Conservation (phyloP, 2,888 invertebrate species). For the Leistus spinibarbis region DNA sequence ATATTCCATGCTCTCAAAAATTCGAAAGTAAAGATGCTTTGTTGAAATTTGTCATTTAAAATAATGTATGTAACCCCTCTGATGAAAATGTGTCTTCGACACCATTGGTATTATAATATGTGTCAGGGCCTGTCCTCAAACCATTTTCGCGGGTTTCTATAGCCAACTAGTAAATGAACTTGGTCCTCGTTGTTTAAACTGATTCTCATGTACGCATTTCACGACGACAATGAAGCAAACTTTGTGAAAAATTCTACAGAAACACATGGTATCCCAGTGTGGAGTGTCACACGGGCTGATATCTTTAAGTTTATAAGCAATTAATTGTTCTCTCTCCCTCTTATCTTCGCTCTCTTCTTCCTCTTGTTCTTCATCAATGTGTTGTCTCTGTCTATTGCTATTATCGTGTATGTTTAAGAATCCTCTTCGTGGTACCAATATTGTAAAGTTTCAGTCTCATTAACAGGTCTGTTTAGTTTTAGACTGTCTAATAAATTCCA, state of each 20-base stretch:
- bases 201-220: conserved; percentile 13
- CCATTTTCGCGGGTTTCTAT: neutral
- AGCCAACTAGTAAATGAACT: neutral
- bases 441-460: neutral
- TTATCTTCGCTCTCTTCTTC: neutral
- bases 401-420: neutral
- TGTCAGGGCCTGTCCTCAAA: neutral
- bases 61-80: neutral
- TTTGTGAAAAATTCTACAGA: conserved; percentile 4
- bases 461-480: neutral
- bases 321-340: neutral
- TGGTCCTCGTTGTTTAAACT: conserved; percentile 1
- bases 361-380: neutral
- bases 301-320: neutral
- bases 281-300: neutral
- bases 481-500: neutral
- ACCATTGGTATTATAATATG: neutral
- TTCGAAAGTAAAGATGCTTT: too few relatives aligned
- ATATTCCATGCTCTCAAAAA: too few relatives aligned
- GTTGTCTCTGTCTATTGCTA: neutral
- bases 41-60: neutral
- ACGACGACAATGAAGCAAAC: neutral
- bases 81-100: neutral
- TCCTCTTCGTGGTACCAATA: neutral
- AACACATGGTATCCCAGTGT: neutral